Percentiles rank a stretch among this genome's conserved stretches.
Evolutionary conservation across 2,888 invertebrate species (phyloP).

Genomic region (Graphium colonna): DNA sequence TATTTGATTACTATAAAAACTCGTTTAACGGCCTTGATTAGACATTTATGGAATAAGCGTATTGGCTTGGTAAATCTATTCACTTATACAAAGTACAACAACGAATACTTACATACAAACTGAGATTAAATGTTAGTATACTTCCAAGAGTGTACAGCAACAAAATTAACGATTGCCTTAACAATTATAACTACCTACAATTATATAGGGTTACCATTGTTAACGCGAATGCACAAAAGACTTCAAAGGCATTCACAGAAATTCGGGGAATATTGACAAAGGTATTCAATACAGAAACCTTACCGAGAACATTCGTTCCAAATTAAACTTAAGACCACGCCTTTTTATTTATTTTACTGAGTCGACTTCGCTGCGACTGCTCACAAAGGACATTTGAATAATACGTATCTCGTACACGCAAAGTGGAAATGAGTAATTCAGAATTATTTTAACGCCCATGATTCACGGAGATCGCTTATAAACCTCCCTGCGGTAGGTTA

Average conservation of each 20-base stretch:
- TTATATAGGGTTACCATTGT: constrained; percentile 7
- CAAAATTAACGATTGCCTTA: too few relatives aligned
- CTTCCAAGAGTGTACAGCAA: too few relatives aligned
- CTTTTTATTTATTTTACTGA: constrained; percentile 34
- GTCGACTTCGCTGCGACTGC: constrained; percentile 30
- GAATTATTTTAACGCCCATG: constrained; percentile 35
- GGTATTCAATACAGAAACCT: constrained; percentile 21
- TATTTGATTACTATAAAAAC: too few relatives aligned
- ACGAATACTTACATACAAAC: too few relatives aligned
- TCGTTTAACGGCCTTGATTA: too few relatives aligned
- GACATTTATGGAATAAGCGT: too few relatives aligned
- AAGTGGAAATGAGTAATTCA: constrained; percentile 37
- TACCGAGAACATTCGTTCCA: constrained; percentile 25
- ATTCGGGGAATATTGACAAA: constrained; percentile 23
- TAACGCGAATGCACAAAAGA: constrained; percentile 7
- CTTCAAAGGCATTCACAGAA: constrained; percentile 12
- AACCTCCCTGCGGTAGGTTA: constrained; percentile 26
- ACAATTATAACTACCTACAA: too few relatives aligned
- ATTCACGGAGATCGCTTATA: constrained; percentile 31
- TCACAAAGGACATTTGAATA: constrained; percentile 39
- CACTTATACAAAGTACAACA: too few relatives aligned
- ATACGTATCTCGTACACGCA: constrained; percentile 31
- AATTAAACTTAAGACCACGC: constrained; percentile 32
- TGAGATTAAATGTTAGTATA: too few relatives aligned
- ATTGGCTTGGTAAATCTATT: too few relatives aligned